These are phyloP conservation scores for Metaphire vulgaris DNA, from an alignment of 1,140 invertebrate genomes.

Conservation along the genomic window DNA sequence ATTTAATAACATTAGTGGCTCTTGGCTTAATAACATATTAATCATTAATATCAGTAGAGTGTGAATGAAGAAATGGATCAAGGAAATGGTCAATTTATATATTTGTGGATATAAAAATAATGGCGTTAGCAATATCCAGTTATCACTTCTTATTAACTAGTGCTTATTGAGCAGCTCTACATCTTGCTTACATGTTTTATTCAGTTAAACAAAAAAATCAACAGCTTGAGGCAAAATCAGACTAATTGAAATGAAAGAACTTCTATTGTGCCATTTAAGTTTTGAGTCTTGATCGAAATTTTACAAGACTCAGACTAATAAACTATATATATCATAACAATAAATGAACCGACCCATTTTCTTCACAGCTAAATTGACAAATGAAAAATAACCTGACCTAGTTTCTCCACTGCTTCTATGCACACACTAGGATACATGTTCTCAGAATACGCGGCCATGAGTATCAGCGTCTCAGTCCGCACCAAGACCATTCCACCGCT, in stretches of 20 bases:
- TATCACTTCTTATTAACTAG: too few relatives aligned
- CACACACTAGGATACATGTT: conserved; percentile 52
- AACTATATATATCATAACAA: not conserved
- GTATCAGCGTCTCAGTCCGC: conserved; percentile 41
- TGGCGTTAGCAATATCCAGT: too few relatives aligned
- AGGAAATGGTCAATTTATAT: too few relatives aligned
- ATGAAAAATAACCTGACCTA: conserved; percentile 38
- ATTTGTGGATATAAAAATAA: too few relatives aligned
- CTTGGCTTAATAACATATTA: not conserved
- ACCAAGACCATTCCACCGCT: conserved; percentile 47
- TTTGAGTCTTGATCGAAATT: not conserved
- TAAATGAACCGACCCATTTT: not conserved
- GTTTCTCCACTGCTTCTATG: conserved; percentile 52
- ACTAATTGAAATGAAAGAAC: not conserved
- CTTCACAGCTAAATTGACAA: not conserved
- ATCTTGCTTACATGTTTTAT: too few relatives aligned
- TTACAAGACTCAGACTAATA: not conserved
- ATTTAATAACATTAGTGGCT: not conserved
- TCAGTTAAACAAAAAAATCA: not conserved
- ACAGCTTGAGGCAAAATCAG: not conserved
- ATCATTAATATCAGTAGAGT: too few relatives aligned
- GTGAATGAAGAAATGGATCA: too few relatives aligned
- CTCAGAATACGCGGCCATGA: conserved; percentile 48
- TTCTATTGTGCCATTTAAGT: not conserved
- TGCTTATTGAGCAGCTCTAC: too few relatives aligned